These are phyloP conservation scores for Oxyura jamaicensis DNA, from an alignment of 2,113 vertebrate species.

Conservation along the genomic window DNA sequence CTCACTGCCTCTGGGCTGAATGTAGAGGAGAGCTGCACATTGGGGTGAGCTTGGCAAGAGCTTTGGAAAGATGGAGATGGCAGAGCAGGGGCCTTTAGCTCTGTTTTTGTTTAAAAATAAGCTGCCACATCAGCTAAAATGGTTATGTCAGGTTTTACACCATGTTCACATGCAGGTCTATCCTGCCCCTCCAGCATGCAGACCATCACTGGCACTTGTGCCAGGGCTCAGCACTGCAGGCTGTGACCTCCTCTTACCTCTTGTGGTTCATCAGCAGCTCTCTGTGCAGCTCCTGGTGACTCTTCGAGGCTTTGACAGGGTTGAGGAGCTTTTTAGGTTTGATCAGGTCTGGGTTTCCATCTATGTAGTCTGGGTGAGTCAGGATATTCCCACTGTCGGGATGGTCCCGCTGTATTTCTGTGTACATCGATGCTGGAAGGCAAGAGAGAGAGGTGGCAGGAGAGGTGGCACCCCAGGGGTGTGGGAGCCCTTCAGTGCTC, in stretches of 20 bases:
- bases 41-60: background rate
- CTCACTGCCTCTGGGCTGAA: background rate
- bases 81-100: background rate
- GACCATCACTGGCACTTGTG: background rate
- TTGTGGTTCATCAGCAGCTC: constrained; percentile 90
- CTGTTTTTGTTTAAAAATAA: background rate
- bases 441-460: background rate
- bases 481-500: background rate
- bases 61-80: background rate
- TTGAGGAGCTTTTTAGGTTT: constrained; percentile 88
- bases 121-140: background rate
- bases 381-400: constrained; percentile 76
- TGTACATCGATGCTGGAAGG: constrained; percentile 84
- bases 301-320: constrained; percentile 87
- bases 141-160: background rate
- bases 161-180: background rate
- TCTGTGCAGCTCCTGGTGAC: constrained; percentile 87
- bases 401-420: constrained; percentile 82
- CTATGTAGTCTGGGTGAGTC: constrained; percentile 80
- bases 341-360: constrained; percentile 86
- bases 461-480: background rate
- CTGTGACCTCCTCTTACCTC: constrained; percentile 68
- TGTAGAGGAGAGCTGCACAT: background rate
- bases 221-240: background rate
- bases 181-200: fast-evolving